Conservation (phyloP, 1,140 invertebrate species). For the Diabrotica virgifera region DNA sequence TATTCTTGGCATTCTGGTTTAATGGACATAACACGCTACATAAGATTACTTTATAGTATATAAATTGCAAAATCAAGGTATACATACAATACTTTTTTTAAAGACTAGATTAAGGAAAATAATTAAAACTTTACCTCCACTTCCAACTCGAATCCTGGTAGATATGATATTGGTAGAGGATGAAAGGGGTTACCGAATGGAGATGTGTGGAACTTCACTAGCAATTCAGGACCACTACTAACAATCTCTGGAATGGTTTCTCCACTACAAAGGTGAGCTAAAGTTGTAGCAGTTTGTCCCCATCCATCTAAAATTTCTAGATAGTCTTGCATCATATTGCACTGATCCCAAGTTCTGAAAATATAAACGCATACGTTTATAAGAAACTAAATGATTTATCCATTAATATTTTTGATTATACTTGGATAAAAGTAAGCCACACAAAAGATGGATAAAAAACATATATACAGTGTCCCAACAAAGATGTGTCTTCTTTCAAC, state of each 20-base stretch:
- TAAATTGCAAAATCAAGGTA: too few relatives aligned
- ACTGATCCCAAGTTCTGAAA: constrained; percentile 74
- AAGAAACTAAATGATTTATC: too few relatives aligned
- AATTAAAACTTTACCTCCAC: constrained; percentile 59
- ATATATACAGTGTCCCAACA: too few relatives aligned
- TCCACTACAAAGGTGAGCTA: constrained; percentile 78
- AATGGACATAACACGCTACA: too few relatives aligned
- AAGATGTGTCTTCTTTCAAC: too few relatives aligned
- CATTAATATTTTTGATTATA: too few relatives aligned
- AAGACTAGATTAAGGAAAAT: too few relatives aligned
- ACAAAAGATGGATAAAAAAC: too few relatives aligned
- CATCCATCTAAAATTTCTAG: constrained; percentile 78
- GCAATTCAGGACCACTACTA: constrained; percentile 72
- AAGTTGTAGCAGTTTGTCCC: constrained; percentile 65
- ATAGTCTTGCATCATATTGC: constrained; percentile 77
- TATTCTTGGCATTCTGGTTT: too few relatives aligned
- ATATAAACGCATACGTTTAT: not conserved
- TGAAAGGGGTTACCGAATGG: constrained; percentile 80
- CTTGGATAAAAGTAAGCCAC: too few relatives aligned
- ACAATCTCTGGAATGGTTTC: constrained; percentile 78
- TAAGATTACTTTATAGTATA: too few relatives aligned
- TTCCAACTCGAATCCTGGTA: constrained; percentile 78
- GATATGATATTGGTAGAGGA: constrained; percentile 70
- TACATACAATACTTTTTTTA: too few relatives aligned
- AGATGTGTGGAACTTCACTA: constrained; percentile 79